Evolutionary conservation across 2,797 vertebrate genomes (phyloP), one percentile per base, ranked within the genome.

Genomic region (Phylloscopus collybita): DNA sequence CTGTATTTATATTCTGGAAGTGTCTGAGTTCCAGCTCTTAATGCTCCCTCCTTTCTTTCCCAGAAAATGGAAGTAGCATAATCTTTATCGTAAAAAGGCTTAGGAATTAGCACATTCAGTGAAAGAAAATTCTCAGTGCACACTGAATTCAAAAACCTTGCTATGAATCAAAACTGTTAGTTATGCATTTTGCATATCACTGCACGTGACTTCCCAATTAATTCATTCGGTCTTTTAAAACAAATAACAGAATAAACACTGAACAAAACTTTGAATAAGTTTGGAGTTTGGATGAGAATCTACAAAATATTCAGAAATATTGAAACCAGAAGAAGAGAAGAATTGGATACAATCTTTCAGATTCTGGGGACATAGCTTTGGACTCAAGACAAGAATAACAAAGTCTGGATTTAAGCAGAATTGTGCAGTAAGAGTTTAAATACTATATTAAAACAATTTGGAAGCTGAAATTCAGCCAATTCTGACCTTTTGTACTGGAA

Each of bases 211-310:
- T 85, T 96, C 81, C 34, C 72, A 88, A 38, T 76, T 73, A 88
- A 64, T 91, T 80, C 23, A 80, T 38, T 59, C 34, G 2, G 51
- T 65, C 61, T 93, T 94, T 82, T 78, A 91, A 93, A 92, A 86
- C 32, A 57, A 80, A 34, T 32, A 70, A 80, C 17, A 87, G 69
- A 92, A 92, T 53, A 71, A 95, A 75, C 80, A 66, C 4, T 84
- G 71, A 93, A 91, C 4, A 82, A 69, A 93, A 92, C 49, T 79
- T 70, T n/a, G 30, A 90, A 89, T 49, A 20, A 85, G 29, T 59
- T 73, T 42, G 23, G 36, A 8, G 4, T 59, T 89, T 56, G 49
- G 34, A 79, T 11, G 22, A 53, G 56, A 86, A 91, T 50, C 60
- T 51, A 14, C 23, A 15, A 82, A 87, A 44, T 38, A 74, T 47